Percentiles rank a stretch among this genome's conserved stretches.
Conservation (phyloP, 2,888 invertebrate species). For the Pseudoips prasinana region DNA sequence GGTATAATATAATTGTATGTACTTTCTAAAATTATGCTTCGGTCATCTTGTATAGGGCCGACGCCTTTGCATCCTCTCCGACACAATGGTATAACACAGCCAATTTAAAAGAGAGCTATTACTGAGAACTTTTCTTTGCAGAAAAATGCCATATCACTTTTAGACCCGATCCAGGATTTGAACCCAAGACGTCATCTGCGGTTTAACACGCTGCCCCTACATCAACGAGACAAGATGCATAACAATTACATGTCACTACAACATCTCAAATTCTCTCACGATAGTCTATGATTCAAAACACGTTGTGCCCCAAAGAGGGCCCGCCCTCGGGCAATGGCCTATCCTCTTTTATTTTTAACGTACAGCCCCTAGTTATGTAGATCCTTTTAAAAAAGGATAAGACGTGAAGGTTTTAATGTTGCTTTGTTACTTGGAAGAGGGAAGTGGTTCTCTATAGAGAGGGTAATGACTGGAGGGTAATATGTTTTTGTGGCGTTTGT, state of each 20-base stretch:
- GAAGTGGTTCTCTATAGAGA: background rate
- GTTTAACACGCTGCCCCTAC: too few species aligned
- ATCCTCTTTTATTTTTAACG: constrained; percentile 39
- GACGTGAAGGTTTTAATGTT: constrained; percentile 25
- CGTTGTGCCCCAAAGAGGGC: constrained; percentile 35
- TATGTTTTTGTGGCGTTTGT: background rate
- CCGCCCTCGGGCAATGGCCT: constrained; percentile 43
- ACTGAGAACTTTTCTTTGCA: too few species aligned
- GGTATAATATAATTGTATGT: too few species aligned
- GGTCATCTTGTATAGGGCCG: too few species aligned
- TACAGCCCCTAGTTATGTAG: constrained; percentile 26
- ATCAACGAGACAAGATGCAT: background rate
- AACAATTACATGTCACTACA: constrained; percentile 11
- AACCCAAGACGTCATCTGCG: too few species aligned
- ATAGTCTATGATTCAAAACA: constrained; percentile 39
- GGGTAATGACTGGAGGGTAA: background rate
- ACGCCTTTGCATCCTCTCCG: too few species aligned
- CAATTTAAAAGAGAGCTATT: too few species aligned
- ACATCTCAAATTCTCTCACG: constrained; percentile 40
- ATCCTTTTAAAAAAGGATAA: constrained; percentile 28
- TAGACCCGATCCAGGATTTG: too few species aligned
- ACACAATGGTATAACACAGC: too few species aligned
- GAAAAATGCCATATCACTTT: too few species aligned
- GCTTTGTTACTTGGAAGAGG: constrained; percentile 7
- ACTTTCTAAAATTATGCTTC: too few species aligned